A percentile compares a stretch with the other conserved stretches of the same genome.
These are phyloP conservation scores for Oryctes rhinoceros DNA, from an alignment of 1,140 invertebrate species.

Conservation along the genomic window DNA sequence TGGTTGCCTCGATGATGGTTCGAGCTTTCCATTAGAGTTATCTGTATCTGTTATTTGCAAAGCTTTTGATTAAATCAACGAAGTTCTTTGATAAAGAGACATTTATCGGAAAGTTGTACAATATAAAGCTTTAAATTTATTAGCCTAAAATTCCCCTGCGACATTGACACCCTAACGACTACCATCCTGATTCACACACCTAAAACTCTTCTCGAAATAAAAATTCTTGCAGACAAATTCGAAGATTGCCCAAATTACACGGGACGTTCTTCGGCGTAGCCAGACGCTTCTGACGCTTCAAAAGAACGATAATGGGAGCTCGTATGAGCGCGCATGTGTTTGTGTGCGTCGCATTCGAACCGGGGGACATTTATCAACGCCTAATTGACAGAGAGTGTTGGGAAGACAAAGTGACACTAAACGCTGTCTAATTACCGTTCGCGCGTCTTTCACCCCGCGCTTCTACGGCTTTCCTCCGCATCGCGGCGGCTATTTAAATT, in stretches of 20 bases:
- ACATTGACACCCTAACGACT: neutral
- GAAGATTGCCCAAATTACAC: conserved; percentile 18
- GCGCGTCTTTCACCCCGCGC: conserved; percentile 38
- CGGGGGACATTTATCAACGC: conserved; percentile 57
- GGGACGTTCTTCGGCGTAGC: neutral
- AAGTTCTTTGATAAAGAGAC: too few species aligned
- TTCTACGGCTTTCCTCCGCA: conserved; percentile 32
- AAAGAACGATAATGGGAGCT: neutral
- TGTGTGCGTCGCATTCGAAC: conserved; percentile 3
- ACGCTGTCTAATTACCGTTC: conserved; percentile 58
- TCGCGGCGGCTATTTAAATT: conserved; percentile 43
- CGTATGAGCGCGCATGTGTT: neutral
- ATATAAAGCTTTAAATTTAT: too few species aligned
- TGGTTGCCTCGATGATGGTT: too few species aligned
- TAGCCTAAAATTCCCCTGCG: too few species aligned
- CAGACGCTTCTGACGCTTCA: neutral
- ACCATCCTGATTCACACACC: neutral
- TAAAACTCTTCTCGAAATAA: conserved; percentile 21
- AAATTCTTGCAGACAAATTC: conserved; percentile 27
- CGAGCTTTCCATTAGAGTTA: too few species aligned
- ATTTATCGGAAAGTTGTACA: too few species aligned
- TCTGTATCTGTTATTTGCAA: too few species aligned
- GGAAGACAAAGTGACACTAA: conserved; percentile 60
- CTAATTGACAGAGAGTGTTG: conserved; percentile 58
- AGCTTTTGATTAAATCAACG: too few species aligned